Conservation (phyloP, 2,797 vertebrate species). For the Sebastes jordani region DNA sequence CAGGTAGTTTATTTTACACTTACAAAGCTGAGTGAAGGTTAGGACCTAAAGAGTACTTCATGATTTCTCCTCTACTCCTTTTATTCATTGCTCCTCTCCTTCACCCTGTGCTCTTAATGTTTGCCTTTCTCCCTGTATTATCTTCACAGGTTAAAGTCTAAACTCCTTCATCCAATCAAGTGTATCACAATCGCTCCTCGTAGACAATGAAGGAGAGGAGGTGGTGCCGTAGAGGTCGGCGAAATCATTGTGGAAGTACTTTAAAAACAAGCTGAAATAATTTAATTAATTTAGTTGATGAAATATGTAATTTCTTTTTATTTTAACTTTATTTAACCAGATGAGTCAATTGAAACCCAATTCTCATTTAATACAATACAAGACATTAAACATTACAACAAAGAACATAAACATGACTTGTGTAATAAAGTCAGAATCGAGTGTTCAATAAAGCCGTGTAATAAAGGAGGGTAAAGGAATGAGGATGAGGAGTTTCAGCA, state of each 20-base stretch:
- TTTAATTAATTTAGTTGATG: not conserved
- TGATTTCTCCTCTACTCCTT: not conserved
- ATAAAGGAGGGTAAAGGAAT: no score
- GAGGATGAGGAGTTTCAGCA: no score
- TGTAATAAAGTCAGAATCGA: no score
- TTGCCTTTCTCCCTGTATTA: not conserved
- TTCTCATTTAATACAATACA: no score
- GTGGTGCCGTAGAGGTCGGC: not conserved
- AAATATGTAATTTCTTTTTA: not conserved
- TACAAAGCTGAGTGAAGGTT: not conserved
- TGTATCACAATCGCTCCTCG: not conserved
- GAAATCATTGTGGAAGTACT: not conserved
- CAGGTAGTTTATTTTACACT: not conserved
- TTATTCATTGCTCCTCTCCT: not conserved
- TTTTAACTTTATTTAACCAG: no score
- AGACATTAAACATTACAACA: no score
- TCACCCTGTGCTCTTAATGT: not conserved
- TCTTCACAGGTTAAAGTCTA: not conserved
- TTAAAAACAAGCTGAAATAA: not conserved
- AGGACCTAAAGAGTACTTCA: not conserved
- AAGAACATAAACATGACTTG: no score
- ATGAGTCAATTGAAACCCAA: no score
- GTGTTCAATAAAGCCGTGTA: no score
- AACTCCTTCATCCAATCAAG: not conserved
- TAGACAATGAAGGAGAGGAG: not conserved